Evolutionary conservation across 1,140 invertebrate species (phyloP).

Genomic region (Cardiocondyla obscurior): DNA sequence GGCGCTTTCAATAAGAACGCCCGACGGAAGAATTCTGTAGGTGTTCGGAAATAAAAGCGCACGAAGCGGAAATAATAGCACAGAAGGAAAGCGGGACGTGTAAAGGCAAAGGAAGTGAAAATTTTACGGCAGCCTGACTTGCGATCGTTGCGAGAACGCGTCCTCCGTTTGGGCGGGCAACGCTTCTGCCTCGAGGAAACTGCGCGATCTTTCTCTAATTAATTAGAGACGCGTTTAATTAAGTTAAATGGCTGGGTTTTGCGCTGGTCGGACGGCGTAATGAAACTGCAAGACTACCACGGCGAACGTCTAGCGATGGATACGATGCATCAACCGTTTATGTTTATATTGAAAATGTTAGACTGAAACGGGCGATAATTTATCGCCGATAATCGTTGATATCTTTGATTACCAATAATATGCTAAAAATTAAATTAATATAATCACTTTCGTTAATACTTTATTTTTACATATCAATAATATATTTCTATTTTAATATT

Average conservation of each 20-base stretch:
- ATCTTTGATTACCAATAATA: not conserved
- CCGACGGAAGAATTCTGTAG: slow-evolving; percentile 45
- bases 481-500: slow-evolving; percentile 1
- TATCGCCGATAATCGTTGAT: not conserved
- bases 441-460: not conserved
- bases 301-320: slow-evolving; percentile 5
- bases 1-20: slow-evolving; percentile 54
- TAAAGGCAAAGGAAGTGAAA: slow-evolving; percentile 53
- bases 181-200: slow-evolving; percentile 35
- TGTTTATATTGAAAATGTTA: slow-evolving; percentile 30
- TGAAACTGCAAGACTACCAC: slow-evolving; percentile 26
- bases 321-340: not conserved
- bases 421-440: not conserved
- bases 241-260: slow-evolving; percentile 66
- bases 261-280: not conserved
- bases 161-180: not conserved
- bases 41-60: slow-evolving; percentile 54
- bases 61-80: slow-evolving; percentile 37
- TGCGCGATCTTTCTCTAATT: slow-evolving; percentile 64
- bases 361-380: not conserved
- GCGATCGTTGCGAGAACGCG: slow-evolving; percentile 33
- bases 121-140: slow-evolving; percentile 53
- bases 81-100: not conserved
- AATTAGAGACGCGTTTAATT: slow-evolving; percentile 73
- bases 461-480: not conserved